A percentile compares a stretch with the other conserved stretches of the same genome.
Evolutionary conservation across 2,797 vertebrate genomes (phyloP).

Genomic region (Sebastes taczanowskii): DNA sequence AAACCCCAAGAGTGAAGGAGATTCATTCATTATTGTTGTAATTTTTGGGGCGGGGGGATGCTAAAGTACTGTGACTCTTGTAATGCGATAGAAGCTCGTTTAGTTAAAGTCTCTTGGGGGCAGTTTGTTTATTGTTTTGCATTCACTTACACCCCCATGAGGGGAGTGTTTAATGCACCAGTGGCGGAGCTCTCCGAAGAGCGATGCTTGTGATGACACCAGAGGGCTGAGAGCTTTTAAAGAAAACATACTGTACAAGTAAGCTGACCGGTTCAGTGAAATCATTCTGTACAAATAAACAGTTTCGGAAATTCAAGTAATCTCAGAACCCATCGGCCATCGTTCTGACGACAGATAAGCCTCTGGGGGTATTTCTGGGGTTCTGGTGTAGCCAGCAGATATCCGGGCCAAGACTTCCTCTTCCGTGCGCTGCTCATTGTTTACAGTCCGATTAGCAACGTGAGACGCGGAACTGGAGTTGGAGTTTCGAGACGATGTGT

Average conservation of each 20-base stretch:
- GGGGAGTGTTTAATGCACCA: constrained; percentile 37
- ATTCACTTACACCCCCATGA: constrained; percentile 30
- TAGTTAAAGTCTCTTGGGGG: constrained; percentile 58
- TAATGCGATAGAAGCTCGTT: constrained; percentile 63
- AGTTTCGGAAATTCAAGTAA: background rate
- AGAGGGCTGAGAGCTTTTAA: background rate
- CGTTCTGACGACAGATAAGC: too few species aligned
- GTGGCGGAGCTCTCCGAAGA: constrained; percentile 9
- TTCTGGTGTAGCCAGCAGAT: too few species aligned
- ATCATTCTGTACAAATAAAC: background rate
- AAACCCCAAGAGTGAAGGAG: constrained; percentile 50
- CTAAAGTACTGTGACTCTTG: constrained; percentile 55
- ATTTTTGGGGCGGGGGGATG: constrained; percentile 33
- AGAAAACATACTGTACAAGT: background rate
- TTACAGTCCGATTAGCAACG: too few species aligned
- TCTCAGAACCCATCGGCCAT: too few species aligned
- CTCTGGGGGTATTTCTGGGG: too few species aligned
- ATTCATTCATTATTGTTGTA: constrained; percentile 58
- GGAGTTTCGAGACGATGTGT: too few species aligned
- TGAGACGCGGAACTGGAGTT: too few species aligned
- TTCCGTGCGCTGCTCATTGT: too few species aligned
- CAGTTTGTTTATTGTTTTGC: constrained; percentile 53
- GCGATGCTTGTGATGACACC: background rate
- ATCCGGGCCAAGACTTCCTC: too few species aligned
- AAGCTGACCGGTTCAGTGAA: background rate